Evolutionary conservation across 2,113 vertebrate genomes (phyloP), one percentile per base, ranked within the genome.

Genomic region (Archocentrus centrarchus): DNA sequence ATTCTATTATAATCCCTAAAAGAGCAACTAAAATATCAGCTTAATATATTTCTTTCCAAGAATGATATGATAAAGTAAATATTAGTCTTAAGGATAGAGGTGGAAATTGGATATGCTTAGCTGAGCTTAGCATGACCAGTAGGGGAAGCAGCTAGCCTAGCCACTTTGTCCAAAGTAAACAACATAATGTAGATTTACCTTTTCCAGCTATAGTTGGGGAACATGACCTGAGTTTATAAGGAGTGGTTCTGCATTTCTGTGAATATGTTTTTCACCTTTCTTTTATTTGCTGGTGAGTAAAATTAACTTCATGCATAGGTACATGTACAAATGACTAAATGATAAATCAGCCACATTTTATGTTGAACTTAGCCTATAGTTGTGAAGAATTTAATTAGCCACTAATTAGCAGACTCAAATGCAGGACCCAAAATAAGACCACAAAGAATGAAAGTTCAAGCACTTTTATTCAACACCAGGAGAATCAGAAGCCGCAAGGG

Each of bases 1-100:
- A n/a, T n/a, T n/a, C n/a, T n/a, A n/a, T n/a, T 24, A 22, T 75
- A 53, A 64, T 90, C 62, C 62, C 82, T 75, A n/a, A 73, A 9
- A 73, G 15, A 87, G 37, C 4, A 11, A 35, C 18, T 47, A 7
- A 82, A n/a, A 22, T 44, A 15, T 55, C 14, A 63, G 20, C 10
- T 22, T 44, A 30, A 77, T 62, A 61, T 64, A 20, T 58, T 57
- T 70, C 5, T 58, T 63, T 37, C 6, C 5, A 17, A 60, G 32
- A 57, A 14, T 35, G 20, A 79, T 22, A 79, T 4, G 22, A 63
- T 24, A 35, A 37, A 15, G 11, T 55, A 73, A 55, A 32, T 17
- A 50, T 22, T 44, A 27, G 10, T 53, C 18, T 3, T 15, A 44
- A 32, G n/a, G 22, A 15, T 41, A 81, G 47, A 77, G 11, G 24